These are phyloP conservation scores for Argyresthia goedartella DNA, from an alignment of 2,888 invertebrate genomes.

Conservation along the genomic window DNA sequence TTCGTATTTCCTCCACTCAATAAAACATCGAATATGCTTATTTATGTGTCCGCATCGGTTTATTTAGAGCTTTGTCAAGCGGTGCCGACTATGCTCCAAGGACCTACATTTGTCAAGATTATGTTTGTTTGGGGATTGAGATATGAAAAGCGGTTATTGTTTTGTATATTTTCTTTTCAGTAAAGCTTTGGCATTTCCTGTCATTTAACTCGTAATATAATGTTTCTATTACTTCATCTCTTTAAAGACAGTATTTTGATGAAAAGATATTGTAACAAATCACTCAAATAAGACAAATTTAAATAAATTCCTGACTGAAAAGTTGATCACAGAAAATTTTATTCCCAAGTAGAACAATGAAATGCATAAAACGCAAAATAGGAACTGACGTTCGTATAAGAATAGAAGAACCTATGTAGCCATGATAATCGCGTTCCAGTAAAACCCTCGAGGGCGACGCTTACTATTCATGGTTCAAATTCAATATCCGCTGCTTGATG, in stretches of 20 bases:
- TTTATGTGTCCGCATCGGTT: conserved; percentile 60
- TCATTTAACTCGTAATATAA: no score
- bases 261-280: no score
- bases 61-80: conserved; percentile 63
- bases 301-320: neutral
- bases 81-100: conserved; percentile 54
- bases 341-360: conserved; percentile 1
- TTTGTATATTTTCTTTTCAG: conserved; percentile 55
- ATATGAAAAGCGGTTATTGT: conserved; percentile 65
- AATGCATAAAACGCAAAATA: neutral
- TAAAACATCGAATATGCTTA: conserved; percentile 68
- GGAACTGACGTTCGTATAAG: conserved; percentile 1
- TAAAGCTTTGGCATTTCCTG: conserved; percentile 10
- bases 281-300: no score
- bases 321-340: neutral
- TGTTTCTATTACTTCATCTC: no score
- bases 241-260: no score
- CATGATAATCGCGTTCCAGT: neutral
- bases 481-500: no score
- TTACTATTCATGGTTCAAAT: neutral
- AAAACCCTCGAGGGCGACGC: neutral
- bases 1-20: conserved; percentile 66
- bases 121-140: conserved; percentile 59
- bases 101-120: conserved; percentile 69
- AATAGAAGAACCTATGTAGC: neutral